phyloP scores from a whole-genome alignment of 2,797 vertebrate species.

The Geotrypetes seraphini region DNA sequence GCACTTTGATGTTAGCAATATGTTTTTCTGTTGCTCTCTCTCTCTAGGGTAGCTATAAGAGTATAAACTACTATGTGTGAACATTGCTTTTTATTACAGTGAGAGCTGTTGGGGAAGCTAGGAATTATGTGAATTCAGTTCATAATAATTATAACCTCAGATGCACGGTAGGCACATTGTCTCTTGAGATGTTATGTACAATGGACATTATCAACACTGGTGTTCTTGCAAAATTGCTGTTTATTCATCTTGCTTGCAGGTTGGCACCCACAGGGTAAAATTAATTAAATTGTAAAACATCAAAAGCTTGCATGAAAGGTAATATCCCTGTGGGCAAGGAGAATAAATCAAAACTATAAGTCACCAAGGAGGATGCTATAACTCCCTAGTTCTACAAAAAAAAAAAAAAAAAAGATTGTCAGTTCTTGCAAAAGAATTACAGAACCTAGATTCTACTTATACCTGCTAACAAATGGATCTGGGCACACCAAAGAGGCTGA shows the following conservation, averaged over 20 bases:
- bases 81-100: rapidly evolving
- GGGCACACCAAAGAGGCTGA: no score
- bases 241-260: not conserved
- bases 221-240: not conserved
- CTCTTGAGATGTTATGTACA: not conserved
- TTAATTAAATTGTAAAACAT: conserved; percentile 20
- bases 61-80: not conserved
- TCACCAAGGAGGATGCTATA: not conserved
- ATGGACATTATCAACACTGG: not conserved
- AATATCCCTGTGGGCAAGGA: not conserved
- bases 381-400: no score
- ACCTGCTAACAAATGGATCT: no score
- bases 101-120: rapidly evolving
- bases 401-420: no score
- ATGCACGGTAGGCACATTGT: not conserved
- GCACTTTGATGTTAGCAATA: not conserved
- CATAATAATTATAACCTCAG: not conserved
- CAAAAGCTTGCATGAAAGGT: conserved; percentile 3
- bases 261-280: conserved; percentile 2
- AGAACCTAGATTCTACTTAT: no score
- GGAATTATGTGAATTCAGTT: not conserved
- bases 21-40: not conserved
- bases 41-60: rapidly evolving
- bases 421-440: no score
- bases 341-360: not conserved